Percentiles rank a stretch among this genome's conserved stretches.
Conservation (phyloP, 2,888 invertebrate species). For the Galeopsomyia nigrocyanea region DNA sequence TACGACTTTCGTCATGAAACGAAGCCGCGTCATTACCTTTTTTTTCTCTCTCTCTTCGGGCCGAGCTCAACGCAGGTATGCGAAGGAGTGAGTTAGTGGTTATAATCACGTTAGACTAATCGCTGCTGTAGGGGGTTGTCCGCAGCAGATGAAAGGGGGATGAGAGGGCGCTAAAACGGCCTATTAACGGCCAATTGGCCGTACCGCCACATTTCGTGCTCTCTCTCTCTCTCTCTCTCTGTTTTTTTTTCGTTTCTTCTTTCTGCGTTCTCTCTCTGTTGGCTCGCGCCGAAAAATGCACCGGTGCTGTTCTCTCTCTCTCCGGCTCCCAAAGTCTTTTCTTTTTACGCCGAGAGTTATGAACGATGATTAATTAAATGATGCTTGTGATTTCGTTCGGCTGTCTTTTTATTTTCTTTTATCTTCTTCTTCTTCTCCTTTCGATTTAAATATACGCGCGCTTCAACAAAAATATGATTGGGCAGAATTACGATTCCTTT, state of each 20-base stretch:
- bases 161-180: conserved; percentile 56
- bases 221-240: conserved; percentile 5
- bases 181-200: conserved; percentile 56
- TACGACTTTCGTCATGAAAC: neutral
- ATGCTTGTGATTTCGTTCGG: conserved; percentile 5
- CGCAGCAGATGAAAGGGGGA: conserved; percentile 55
- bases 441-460: too few species aligned
- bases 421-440: neutral
- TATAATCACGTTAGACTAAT: conserved; percentile 65
- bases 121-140: conserved; percentile 55
- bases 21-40: conserved; percentile 20
- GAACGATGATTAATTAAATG: conserved; percentile 28
- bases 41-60: conserved; percentile 35
- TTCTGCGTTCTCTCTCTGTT: neutral
- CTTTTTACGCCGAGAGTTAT: conserved; percentile 2
- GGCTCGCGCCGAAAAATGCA: neutral
- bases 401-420: neutral
- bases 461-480: too few species aligned
- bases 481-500: too few species aligned
- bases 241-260: conserved; percentile 1
- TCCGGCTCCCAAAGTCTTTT: neutral
- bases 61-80: conserved; percentile 8
- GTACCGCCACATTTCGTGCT: conserved; percentile 19
- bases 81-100: conserved; percentile 59
- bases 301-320: conserved; percentile 9